Percentiles rank a stretch among this genome's conserved stretches.
Evolutionary conservation across 2,888 invertebrate species (phyloP).

Genomic region (Homarus gammarus): DNA sequence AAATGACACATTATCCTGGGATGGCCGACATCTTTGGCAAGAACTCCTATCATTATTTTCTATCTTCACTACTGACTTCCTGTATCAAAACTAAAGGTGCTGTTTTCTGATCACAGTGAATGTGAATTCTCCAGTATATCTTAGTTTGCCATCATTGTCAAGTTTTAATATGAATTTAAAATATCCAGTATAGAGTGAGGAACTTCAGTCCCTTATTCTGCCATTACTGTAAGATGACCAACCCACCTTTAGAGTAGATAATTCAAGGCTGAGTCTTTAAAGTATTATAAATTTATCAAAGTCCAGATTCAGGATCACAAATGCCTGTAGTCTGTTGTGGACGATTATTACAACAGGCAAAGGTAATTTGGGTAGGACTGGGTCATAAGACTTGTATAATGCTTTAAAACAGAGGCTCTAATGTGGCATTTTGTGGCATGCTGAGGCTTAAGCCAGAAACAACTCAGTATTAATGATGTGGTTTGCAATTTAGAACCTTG

Average conservation of each 20-base stretch:
- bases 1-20: constrained; percentile 9
- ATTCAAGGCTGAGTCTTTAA: constrained; percentile 28
- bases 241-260: constrained; percentile 59
- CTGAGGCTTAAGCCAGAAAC: constrained; percentile 40
- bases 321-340: constrained; percentile 23
- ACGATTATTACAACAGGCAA: background rate
- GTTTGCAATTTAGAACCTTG: constrained; percentile 39
- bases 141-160: constrained; percentile 18
- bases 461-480: constrained; percentile 50
- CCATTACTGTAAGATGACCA: constrained; percentile 50
- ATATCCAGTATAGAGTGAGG: constrained; percentile 48
- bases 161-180: constrained; percentile 21
- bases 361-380: background rate
- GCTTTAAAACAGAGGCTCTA: constrained; percentile 41
- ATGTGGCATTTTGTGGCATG: constrained; percentile 60
- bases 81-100: constrained; percentile 54
- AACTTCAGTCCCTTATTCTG: constrained; percentile 18
- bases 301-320: constrained; percentile 15
- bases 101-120: constrained; percentile 46
- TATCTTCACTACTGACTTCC: constrained; percentile 36
- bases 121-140: constrained; percentile 31
- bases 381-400: constrained; percentile 12
- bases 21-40: constrained; percentile 13
- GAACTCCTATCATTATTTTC: background rate
- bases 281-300: constrained; percentile 21